Conservation (phyloP, 2,888 invertebrate genomes). For the Lithophane leautieri region DNA sequence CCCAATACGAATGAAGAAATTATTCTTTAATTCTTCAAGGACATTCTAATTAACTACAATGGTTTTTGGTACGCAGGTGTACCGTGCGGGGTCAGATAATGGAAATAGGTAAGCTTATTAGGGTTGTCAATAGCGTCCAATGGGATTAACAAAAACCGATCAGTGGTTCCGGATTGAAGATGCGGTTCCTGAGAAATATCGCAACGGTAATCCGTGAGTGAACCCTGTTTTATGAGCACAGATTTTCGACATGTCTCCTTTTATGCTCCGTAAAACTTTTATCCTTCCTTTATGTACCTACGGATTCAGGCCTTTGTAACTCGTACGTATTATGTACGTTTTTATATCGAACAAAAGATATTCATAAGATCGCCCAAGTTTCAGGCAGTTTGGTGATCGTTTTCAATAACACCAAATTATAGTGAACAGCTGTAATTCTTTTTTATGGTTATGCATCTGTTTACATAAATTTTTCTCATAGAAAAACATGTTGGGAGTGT, state of each 20-base stretch:
- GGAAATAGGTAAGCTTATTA: constrained; percentile 61
- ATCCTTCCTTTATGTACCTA: constrained; percentile 76
- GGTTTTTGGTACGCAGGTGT: too few relatives aligned
- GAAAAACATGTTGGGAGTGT: constrained; percentile 6
- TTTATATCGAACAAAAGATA: constrained; percentile 65
- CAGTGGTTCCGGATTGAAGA: constrained; percentile 47
- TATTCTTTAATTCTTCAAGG: constrained; percentile 59
- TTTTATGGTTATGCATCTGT: constrained; percentile 53
- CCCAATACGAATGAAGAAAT: constrained; percentile 53
- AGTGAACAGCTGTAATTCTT: constrained; percentile 53
- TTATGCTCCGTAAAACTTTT: constrained; percentile 85
- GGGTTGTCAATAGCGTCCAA: constrained; percentile 62
- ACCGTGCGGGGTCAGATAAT: too few relatives aligned
- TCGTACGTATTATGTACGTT: constrained; percentile 66
- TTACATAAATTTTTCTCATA: constrained; percentile 7
- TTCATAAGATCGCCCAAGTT: constrained; percentile 60
- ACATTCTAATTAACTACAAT: too few relatives aligned
- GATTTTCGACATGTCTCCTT: constrained; percentile 83
- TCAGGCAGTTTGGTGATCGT: constrained; percentile 59
- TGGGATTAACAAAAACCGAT: constrained; percentile 59
- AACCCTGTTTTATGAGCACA: constrained; percentile 79
- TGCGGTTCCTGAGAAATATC: constrained; percentile 54
- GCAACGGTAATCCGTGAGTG: constrained; percentile 68
- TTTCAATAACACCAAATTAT: constrained; percentile 64
- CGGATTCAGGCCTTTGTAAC: constrained; percentile 74